Conservation (phyloP, 2,797 vertebrate genomes). For the Pempheris klunzingeri region DNA sequence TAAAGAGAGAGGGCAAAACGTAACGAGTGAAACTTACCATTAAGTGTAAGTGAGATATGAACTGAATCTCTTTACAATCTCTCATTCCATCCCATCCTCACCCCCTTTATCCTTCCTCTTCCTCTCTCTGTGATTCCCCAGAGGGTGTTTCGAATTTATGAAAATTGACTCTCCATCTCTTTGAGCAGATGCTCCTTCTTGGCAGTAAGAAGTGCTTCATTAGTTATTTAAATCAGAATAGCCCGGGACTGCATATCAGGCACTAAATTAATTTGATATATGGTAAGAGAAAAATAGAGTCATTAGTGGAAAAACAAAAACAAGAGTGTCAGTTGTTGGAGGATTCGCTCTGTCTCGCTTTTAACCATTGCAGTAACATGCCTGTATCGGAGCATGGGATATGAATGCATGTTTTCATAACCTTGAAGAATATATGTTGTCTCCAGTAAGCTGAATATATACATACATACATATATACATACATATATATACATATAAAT, state of each 20-base stretch:
- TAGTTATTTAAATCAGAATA: constrained; percentile 82
- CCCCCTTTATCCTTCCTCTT: constrained; percentile 33
- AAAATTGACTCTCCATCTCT: constrained; percentile 79
- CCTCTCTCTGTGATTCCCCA: constrained; percentile 53
- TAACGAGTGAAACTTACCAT: neutral
- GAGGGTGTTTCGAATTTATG: constrained; percentile 74
- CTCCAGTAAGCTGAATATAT: constrained; percentile 5
- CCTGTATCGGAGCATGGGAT: constrained; percentile 35
- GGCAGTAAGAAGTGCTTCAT: constrained; percentile 78
- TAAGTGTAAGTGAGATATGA: neutral
- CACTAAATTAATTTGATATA: constrained; percentile 77
- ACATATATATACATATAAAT: no score
- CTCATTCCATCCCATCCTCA: constrained; percentile 6
- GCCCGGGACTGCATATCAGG: constrained; percentile 67
- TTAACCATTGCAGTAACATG: constrained; percentile 28
- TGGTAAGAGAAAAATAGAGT: constrained; percentile 65
- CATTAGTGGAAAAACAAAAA: constrained; percentile 71
- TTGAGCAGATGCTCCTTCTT: constrained; percentile 81
- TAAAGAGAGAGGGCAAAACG: neutral
- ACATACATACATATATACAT: no score
- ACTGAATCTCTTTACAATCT: neutral
- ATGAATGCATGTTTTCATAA: constrained; percentile 22
- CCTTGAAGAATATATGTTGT: constrained; percentile 31
- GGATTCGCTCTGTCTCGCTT: neutral
- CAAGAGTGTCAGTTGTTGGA: constrained; percentile 43